Base-by-base conservation (phyloP, 2,888 invertebrate species). In the Thecophora atra region DNA sequence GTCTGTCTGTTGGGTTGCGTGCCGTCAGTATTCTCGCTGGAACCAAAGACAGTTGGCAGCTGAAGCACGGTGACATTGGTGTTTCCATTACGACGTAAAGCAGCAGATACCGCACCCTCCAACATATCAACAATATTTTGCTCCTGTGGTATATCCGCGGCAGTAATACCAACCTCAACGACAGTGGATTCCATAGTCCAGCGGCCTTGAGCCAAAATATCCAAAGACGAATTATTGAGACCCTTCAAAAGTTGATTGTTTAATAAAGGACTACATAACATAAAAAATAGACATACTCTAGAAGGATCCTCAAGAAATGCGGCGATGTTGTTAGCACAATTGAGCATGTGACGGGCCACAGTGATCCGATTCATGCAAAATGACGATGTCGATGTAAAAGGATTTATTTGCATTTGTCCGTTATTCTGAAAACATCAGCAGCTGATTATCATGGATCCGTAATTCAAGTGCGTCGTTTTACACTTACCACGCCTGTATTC, bases 101-200 rank as follows among this genome's bases (percentile, higher is more conserved):
- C 87, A 8, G 86, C 87, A 1, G 84, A 84, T 0, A 87, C 85
- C 3, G 87, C 87, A 69, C 86, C 86, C 76, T 86, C 86, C 7
- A 87, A 80, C 77, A 86, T 85, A 72, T 86, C 85, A 3, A 86
- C 85, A 24, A 87, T 81, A 75, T 87, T 84, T 58, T 86, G 85
- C 77, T 85, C 84, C 72, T 84, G 85, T 51, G 85, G 85, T 75
- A 86, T 78, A 51, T 86, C 86, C 0, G 81, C 78, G 2, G 86
- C 82, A 3, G 87, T 84, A 52, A 87, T 86, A 21, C 87, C 87
- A 24, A 87, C 86, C 79, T 87, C 87, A 2, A 87, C 85, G 0
- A 87, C 87, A 1, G 87, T 87, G 3, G 87, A 87, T 71, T 87
- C 87, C 87, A 87, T 87, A 24, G 87, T 87, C 83, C 86, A 87